Conservation (phyloP, 2,888 invertebrate genomes). For the Deilephila porcellus region DNA sequence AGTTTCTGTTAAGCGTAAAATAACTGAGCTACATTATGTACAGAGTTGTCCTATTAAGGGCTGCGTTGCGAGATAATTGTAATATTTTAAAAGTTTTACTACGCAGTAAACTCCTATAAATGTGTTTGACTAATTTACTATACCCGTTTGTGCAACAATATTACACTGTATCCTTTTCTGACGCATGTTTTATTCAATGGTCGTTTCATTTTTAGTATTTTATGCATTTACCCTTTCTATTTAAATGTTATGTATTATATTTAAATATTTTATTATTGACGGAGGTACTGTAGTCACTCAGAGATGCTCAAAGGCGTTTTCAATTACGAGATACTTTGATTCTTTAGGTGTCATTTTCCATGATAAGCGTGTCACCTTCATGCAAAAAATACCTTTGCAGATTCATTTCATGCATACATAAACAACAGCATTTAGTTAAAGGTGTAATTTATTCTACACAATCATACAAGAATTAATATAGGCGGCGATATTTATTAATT, state of each 20-base stretch:
- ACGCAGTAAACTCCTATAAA: constrained; percentile 63
- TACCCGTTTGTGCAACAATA: constrained; percentile 58
- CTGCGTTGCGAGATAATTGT: constrained; percentile 43
- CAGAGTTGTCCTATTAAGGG: constrained; percentile 47
- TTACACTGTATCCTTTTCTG: constrained; percentile 42
- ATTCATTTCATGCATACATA: too few species aligned
- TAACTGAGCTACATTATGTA: constrained; percentile 45
- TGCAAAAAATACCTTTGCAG: too few species aligned
- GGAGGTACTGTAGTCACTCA: too few species aligned
- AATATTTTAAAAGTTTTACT: constrained; percentile 56
- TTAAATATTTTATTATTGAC: too few species aligned
- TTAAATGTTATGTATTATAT: neutral
- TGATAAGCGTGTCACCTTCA: too few species aligned
- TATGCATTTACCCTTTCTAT: neutral
- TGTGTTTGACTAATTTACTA: constrained; percentile 62
- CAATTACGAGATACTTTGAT: too few species aligned
- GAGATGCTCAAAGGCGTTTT: too few species aligned
- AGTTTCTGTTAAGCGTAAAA: constrained; percentile 33
- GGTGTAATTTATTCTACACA: neutral
- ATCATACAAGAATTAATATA: too few species aligned
- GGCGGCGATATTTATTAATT: too few species aligned
- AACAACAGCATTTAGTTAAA: too few species aligned
- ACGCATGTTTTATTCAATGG: constrained; percentile 6
- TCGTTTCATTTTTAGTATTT: neutral
- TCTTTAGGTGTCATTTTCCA: too few species aligned